These are phyloP conservation scores for Melipona quadrifasciata DNA, from an alignment of 1,140 invertebrate genomes.

Conservation along the genomic window DNA sequence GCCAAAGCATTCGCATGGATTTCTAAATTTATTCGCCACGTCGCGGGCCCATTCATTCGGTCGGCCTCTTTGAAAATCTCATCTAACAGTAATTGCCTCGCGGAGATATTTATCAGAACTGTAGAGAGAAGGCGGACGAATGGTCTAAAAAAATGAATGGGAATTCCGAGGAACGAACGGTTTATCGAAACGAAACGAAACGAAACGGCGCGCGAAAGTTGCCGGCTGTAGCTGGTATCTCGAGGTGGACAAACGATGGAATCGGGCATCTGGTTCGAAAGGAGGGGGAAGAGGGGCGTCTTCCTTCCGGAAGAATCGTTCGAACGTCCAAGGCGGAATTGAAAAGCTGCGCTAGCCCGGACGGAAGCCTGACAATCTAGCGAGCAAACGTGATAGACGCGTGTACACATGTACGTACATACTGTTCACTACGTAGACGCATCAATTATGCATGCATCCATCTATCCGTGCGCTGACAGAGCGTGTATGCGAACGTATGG, in stretches of 20 bases:
- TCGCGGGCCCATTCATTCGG: background rate
- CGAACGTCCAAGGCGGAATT: background rate
- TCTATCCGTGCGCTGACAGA: constrained; percentile 42
- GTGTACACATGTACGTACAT: background rate
- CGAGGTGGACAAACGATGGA: background rate
- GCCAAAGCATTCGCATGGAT: background rate
- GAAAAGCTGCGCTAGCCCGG: background rate
- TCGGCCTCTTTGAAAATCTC: background rate
- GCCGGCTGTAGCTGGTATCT: background rate
- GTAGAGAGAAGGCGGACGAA: background rate
- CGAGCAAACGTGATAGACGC: constrained; percentile 18
- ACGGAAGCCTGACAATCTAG: background rate
- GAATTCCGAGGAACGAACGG: background rate
- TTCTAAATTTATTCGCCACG: background rate
- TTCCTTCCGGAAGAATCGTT: background rate
- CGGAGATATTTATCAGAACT: background rate
- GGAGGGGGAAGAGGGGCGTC: too few relatives aligned
- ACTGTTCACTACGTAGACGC: constrained; percentile 10
- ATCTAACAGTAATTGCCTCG: background rate
- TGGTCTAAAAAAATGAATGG: background rate
- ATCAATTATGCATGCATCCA: constrained; percentile 67
- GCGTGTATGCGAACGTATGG: constrained; percentile 19
- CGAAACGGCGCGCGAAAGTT: too few relatives aligned
- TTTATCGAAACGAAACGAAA: background rate
- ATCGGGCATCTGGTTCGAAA: background rate